Evolutionary conservation across 2,113 vertebrate species (phyloP), one percentile per base, ranked within the genome.

Genomic region (Toxostoma redivivum): DNA sequence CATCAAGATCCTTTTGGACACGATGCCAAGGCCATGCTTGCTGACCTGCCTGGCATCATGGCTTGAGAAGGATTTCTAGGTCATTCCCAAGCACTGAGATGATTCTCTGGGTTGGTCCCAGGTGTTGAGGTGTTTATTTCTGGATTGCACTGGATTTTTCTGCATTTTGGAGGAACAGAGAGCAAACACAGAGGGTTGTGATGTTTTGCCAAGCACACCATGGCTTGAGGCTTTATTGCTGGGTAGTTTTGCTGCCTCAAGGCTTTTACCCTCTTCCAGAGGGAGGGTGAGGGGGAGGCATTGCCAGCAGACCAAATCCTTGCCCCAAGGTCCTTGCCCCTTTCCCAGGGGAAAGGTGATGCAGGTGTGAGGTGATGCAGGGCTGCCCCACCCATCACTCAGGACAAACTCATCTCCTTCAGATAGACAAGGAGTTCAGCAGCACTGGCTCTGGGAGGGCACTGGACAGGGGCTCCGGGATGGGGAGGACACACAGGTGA

Each of bases 131-230:
- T 76, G 13, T 7, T 74, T 74, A n/a, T 82, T 83, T 76, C 27
- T 65, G 37, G 13, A 8, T 58, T 60, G 37, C 35, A 11, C 7
- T 2, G 1, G 30, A 9, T 42, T 62, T 44, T 20, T 70, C 7
- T 38, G 17, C 1, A 2, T 73, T 67, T 58, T 30, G 22, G 65
- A 79, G 20, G 72, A 54, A 1, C 8, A 12, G 31, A 21, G 9
- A 15, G 7, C 40, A 45, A 54, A 45, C 0, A 3, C 14, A 20
- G 69, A 40, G 12, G 13, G 21, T 64, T 45, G 15, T 38, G 17
- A 13, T 0, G 0, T 27, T 73, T 60, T 15, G 2, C 11, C 35
- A 42, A 42, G 14, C 27, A 18, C 0, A 0, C 9, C n/a, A 62
- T 35, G 62, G 8, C 23, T 48, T 42, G 53, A 61, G 40, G 61